phyloP scores from a whole-genome alignment of 2,797 vertebrate genomes.

The Lepus oiostolus region DNA sequence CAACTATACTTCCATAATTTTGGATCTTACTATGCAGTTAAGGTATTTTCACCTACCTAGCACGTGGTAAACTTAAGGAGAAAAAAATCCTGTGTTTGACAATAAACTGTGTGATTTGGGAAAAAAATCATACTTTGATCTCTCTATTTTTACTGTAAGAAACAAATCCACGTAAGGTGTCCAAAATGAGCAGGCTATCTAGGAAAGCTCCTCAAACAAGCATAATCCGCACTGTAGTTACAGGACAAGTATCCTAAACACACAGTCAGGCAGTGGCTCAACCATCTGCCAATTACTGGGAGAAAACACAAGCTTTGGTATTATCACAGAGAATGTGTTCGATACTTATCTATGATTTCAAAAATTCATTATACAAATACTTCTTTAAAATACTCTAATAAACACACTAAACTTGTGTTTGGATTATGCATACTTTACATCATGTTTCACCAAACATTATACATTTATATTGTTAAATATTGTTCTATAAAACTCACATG shows the following conservation, averaged over 20 bases:
- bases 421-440: background rate
- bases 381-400: background rate
- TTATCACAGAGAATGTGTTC: background rate
- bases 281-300: background rate
- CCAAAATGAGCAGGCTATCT: background rate
- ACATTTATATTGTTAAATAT: background rate
- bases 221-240: background rate
- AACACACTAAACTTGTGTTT: slow-evolving; percentile 28
- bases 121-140: background rate
- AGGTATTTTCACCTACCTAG: too few species aligned
- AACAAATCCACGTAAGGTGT: background rate
- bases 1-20: background rate
- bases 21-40: background rate
- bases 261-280: background rate
- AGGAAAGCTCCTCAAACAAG: background rate
- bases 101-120: background rate
- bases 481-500: background rate
- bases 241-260: background rate
- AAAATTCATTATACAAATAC: background rate
- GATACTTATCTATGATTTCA: background rate
- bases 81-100: background rate
- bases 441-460: background rate
- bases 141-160: background rate
- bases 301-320: background rate
- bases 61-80: background rate